Evolutionary conservation across 2,888 invertebrate species (phyloP), one percentile per base, ranked within the genome.

Genomic region (Torymus texanus): DNA sequence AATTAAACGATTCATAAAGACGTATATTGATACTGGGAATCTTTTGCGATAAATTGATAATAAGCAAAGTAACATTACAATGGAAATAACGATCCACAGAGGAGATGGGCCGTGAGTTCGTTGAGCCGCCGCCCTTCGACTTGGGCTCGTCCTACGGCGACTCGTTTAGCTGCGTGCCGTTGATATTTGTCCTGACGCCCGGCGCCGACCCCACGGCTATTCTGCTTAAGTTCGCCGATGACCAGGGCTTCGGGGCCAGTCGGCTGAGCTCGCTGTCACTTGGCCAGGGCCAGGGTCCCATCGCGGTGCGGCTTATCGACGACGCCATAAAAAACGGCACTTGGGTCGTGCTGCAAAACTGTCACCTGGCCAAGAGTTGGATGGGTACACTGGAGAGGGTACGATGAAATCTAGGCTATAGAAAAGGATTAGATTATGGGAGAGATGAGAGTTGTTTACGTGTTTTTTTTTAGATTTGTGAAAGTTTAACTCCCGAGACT

Each of bases 301-400:
- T 96, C 83, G 98, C 98, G 1, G 93, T 95, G 24, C 94, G 93
- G 87, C 92, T 97, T 90, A 97, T 98, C 68, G 95, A 96, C 63
- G 95, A 96, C 83, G 97, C 97, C 1, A 92, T 95, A 4, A 94
- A 94, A 85, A 94, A 94, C 84, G 98, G 98, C 2, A 95, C 95
- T 62, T 98, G 98, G 98, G 97, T 98, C 0, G 94, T 97, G 18
- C 91, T 98, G 80, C 98, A 98, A 91, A 98, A 98, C 91, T 98
- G 98, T 88, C 98, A 98, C 88, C 92, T 98, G 86, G 98, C 97
- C 1, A 96, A 97, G 85, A 97, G 97, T 86, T 98, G 97, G 93
- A 97, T 98, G 97, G 95, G 96, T 0, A 93, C 94, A 78, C 91
- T 98, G 83, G 98, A 98, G 91, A 96, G 94, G 92, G 96, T 95